phyloP scores from a whole-genome alignment of 2,888 invertebrate genomes.

The Parelbella ahira region DNA sequence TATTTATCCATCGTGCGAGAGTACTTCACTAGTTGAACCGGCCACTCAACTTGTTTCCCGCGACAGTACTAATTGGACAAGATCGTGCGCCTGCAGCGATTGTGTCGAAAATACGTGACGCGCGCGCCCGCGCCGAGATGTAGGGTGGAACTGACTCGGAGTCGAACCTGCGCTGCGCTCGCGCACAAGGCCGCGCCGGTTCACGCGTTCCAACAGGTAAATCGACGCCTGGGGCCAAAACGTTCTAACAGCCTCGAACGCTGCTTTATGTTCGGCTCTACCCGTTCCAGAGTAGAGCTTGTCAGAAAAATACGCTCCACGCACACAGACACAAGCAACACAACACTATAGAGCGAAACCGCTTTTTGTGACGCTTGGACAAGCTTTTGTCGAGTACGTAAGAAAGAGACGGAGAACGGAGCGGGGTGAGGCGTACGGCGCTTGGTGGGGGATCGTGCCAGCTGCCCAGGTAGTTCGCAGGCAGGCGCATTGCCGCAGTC shows the following conservation, averaged over 20 bases:
- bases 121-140: slow-evolving; percentile 69
- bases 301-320: slow-evolving; percentile 72
- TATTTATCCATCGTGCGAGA: slow-evolving; percentile 48
- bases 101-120: slow-evolving; percentile 52
- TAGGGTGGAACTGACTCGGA: slow-evolving; percentile 75
- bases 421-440: slow-evolving; percentile 60
- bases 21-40: slow-evolving; percentile 66
- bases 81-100: slow-evolving; percentile 61
- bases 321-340: slow-evolving; percentile 53
- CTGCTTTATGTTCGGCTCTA: slow-evolving; percentile 53
- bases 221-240: slow-evolving; percentile 54
- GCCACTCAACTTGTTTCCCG: slow-evolving; percentile 79
- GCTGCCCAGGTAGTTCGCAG: slow-evolving; percentile 76
- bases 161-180: slow-evolving; percentile 77
- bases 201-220: slow-evolving; percentile 83
- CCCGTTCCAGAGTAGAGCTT: slow-evolving; percentile 53
- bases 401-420: slow-evolving; percentile 60
- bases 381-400: slow-evolving; percentile 60
- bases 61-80: slow-evolving; percentile 76
- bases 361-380: slow-evolving; percentile 71
- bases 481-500: slow-evolving; percentile 68
- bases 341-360: slow-evolving; percentile 64
- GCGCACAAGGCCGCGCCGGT: slow-evolving; percentile 81
- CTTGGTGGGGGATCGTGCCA: slow-evolving; percentile 70
- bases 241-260: slow-evolving; percentile 55